A percentile compares a stretch with the other conserved stretches of the same genome.
phyloP scores from a whole-genome alignment of 2,797 vertebrate species.

The Melanotaenia nigrans region DNA sequence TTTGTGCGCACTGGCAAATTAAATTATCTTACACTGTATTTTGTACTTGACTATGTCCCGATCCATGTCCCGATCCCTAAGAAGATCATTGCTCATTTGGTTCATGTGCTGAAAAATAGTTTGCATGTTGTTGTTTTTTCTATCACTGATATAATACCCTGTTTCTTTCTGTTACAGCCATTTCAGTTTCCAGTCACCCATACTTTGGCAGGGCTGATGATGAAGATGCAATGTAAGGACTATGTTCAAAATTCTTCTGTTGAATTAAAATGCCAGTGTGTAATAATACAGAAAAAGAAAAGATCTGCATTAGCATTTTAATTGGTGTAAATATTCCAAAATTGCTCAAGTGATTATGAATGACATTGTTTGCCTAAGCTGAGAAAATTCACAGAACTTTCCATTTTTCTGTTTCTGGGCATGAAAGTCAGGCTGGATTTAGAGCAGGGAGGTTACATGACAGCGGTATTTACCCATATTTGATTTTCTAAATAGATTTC shows the following conservation, averaged over 20 bases:
- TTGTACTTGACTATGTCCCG: conserved; percentile 62
- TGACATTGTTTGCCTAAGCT: conserved; percentile 31
- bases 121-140: conserved; percentile 36
- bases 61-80: conserved; percentile 39
- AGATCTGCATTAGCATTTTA: conserved; percentile 23
- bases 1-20: conserved; percentile 67
- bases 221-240: conserved; percentile 91
- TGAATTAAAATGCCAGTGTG: conserved; percentile 4
- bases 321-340: conserved; percentile 27
- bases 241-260: conserved; percentile 16
- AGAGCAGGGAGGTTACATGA: conserved; percentile 60
- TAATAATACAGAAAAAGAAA: not conserved
- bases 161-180: conserved; percentile 81
- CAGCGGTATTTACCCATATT: conserved; percentile 81
- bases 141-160: conserved; percentile 42
- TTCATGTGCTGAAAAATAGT: conserved; percentile 52
- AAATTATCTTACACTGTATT: conserved; percentile 67
- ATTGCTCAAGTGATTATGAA: conserved; percentile 19
- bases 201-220: conserved; percentile 91
- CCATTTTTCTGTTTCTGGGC: conserved; percentile 50
- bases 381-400: conserved; percentile 33
- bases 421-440: conserved; percentile 53
- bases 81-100: conserved; percentile 69
- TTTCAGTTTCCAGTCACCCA: conserved; percentile 92
- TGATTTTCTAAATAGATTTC: conserved; percentile 80